Evolutionary conservation across 2,797 vertebrate species (phyloP), one percentile per base, ranked within the genome.

Genomic region (Podargus strigoides): DNA sequence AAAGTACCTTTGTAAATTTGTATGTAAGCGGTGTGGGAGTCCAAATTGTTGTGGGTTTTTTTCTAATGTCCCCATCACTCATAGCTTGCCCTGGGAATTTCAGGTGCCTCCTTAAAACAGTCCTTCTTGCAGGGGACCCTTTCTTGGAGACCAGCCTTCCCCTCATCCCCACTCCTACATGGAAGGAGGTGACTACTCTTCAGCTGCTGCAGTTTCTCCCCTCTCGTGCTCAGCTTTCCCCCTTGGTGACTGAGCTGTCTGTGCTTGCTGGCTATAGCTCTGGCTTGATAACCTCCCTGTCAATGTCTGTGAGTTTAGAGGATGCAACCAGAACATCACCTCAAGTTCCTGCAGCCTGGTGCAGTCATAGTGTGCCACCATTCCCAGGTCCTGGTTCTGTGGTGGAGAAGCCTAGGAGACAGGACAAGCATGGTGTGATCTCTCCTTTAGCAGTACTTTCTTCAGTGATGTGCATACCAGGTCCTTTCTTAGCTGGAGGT

Each of bases 81-180:
- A 4, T 11, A 24, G 19, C 34, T 36, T 2, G 0, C n/a, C 19
- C 14, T 47, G 37, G 22, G 37, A 75, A 52, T 58, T 69, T 81
- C n/a, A 75, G 19, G 18, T 47, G 5, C 14, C 23, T 53, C 59
- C 70, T 70, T 66, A 36, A 64, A 81, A 32, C 10, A 16, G 39
- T 28, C 9, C 7, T 34, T 49, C 34, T 47, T 46, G 39, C 32
- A 47, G 30, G 11, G 14, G 12, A 30, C 4, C 11, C 14, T 68
- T 32, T 14, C 39, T 59, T 52, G 34, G 30, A 70, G n/a, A 24
- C 14, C 15, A 34, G 1, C 4, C 15, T 74, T 21, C 7, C 14
- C 18, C n/a, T 50, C 28, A 50, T 16, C 10, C n/a, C 11, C 22
- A 3, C 11, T 46, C n/a, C 32, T 36, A 4, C 1, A 0, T 28